phyloP scores from a whole-genome alignment of 2,797 vertebrate species.

The Chromis chromis region DNA sequence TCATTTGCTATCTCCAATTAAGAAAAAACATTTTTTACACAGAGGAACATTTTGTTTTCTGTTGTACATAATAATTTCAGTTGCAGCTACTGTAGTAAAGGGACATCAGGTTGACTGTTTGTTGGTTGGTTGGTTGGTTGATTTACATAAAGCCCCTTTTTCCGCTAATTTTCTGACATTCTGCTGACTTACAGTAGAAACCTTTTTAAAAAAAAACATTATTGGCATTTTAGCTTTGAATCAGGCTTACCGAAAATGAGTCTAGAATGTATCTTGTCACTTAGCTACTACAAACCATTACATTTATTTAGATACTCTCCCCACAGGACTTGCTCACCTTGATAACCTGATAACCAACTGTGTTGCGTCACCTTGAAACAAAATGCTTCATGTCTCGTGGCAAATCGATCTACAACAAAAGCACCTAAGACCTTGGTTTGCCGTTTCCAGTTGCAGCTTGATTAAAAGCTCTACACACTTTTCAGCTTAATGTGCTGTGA shows the following conservation, averaged over 20 bases:
- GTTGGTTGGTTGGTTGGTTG: no score
- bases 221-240: slow-evolving; percentile 1
- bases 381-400: slow-evolving; percentile 1
- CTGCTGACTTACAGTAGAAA: slow-evolving; percentile 1
- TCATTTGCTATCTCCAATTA: neutral
- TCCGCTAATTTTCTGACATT: neutral
- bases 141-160: slow-evolving; percentile 22
- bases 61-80: neutral
- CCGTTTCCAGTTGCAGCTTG: neutral
- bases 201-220: neutral
- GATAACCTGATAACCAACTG: no score
- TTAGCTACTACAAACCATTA: neutral
- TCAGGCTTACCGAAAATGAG: neutral
- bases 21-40: neutral
- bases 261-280: neutral
- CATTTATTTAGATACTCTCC: neutral
- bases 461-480: neutral
- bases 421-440: neutral
- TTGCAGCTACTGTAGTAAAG: no score
- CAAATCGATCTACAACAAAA: neutral
- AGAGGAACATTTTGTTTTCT: neutral
- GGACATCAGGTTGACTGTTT: neutral
- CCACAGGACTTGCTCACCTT: neutral
- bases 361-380: slow-evolving; percentile 11
- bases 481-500: neutral